Evolutionary conservation across 2,113 vertebrate species (phyloP), one percentile per base, ranked within the genome.

Genomic region (Brevimyrus niger): DNA sequence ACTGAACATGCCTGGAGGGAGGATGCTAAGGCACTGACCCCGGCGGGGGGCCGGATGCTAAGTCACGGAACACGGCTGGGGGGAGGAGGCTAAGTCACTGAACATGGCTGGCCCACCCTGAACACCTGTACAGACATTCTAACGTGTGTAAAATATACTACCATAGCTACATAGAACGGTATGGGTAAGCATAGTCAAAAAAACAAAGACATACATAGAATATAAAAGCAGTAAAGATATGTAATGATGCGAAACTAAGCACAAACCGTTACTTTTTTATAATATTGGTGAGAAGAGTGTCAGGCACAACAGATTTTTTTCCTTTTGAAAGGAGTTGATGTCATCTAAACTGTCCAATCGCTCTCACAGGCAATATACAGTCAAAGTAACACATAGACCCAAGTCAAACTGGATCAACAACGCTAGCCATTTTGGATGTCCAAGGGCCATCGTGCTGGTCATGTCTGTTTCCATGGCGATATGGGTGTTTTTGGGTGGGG

Each of bases 381-480:
- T 13, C 42, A 84, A 84, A 9, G 19, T 87, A 11, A 87, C 27
- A 21, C 10, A 51, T 1, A 61, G 53, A 87, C 21, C 7, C 15
- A 51, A 53, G 13, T 19, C 87, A 15, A 87, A 87, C 85, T 53
- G 85, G 35, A 27, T 47, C 50, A 89, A 58, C 76, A 44, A 9
- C 35, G 19, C 80, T 10, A 89, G 38, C 8, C 13, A n/a, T 55
- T 83, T 47, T 15, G 35, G 17, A 86, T 31, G 53, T 50, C 82
- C 46, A n/a, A 11, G 11, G 53, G 53, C 53, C 47, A 76, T 47
- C n/a, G 23, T n/a, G 17, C 76, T 87, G 80, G 58, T 50, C 21
- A 85, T 51, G 44, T n/a, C 73, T 46, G 89, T 91, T 87, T 84
- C 42, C 85, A 91, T 83, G 19, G 83, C 51, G 65, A 87, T 87